Evolutionary conservation across 2,113 vertebrate species (phyloP), one percentile per base, ranked within the genome.

Genomic region (Lagopus muta): DNA sequence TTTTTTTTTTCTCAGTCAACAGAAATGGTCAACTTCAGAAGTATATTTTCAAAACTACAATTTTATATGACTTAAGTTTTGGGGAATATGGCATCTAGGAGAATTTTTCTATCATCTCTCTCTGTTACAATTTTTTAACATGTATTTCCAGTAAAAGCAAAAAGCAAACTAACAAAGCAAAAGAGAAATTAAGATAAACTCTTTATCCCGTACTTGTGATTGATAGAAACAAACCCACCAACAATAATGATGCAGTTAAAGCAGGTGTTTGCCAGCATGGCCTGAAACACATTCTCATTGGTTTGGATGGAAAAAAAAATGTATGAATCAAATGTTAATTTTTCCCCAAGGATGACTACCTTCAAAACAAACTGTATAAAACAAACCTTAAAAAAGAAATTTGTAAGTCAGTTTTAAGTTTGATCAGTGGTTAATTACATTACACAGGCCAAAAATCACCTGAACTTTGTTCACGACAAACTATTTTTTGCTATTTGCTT

Each of bases 391-490:
- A 50, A 79, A 82, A 77, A 81, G 34, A 28, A 14, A 69, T 10
- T 66, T 5, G 48, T 28, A 21, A 52, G 20, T 75, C 72, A 86
- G 28, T 80, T 94, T 80, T 91, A 60, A 64, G 77, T 93, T 89
- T 79, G 54, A 36, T 54, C 71, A 61, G 19, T 11, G 21, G 19
- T 86, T 79, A 76, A 62, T 78, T 83, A 88, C 74, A 81, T 90
- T n/a, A 34, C 58, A 52, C 2, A 25, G 25, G 40, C 80, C 52
- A 95, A 86, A 80, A 96, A 83, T 54, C 47, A 81, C 45, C 43
- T 54, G 72, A 92, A 94, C n/a, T 67, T 94, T 70, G 60, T 30
- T 88, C 16, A 13, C 72, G 22, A 75, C 57, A 89, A 83, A 77
- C 34, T 32, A 50, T 62, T 77, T 38, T 28, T 36, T 43, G 6